Evolutionary conservation across 2,113 vertebrate genomes (phyloP).

Genomic region (Corydoras sp.): DNA sequence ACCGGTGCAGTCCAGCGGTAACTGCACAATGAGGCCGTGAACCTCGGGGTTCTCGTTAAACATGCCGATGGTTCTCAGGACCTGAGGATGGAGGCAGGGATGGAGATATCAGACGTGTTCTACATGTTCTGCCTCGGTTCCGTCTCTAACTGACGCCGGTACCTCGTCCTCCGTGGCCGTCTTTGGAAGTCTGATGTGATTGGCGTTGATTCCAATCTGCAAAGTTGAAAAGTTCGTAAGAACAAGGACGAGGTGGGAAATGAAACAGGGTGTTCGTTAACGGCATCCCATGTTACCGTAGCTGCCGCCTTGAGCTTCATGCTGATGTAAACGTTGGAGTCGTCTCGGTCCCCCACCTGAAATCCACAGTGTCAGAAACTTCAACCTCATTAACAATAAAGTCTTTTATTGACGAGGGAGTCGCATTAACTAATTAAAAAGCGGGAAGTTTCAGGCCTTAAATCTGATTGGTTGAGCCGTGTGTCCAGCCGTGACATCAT

Average conservation of each 20-base stretch:
- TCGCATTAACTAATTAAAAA: not conserved
- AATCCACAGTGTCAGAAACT: not conserved
- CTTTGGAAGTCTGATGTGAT: constrained; percentile 81
- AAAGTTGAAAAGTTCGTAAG: constrained; percentile 26
- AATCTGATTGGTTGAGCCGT: too few relatives aligned
- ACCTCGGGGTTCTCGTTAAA: constrained; percentile 76
- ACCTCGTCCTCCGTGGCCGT: constrained; percentile 81
- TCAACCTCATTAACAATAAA: too few relatives aligned
- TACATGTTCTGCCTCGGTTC: too few relatives aligned
- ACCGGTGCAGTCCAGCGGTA: constrained; percentile 81
- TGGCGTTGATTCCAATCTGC: constrained; percentile 88
- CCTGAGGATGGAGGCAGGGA: constrained; percentile 56
- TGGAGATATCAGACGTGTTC: too few relatives aligned
- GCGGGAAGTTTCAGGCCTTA: too few relatives aligned
- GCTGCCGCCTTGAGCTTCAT: constrained; percentile 92
- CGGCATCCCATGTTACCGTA: constrained; percentile 65
- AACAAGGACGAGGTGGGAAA: constrained; percentile 1
- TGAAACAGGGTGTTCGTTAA: not conserved
- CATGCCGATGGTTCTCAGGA: constrained; percentile 68
- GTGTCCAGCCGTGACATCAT: too few relatives aligned
- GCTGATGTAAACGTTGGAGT: constrained; percentile 94
- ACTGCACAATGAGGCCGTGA: constrained; percentile 91
- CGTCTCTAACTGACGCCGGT: constrained; percentile 22
- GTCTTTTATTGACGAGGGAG: not conserved
- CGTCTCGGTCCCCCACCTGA: constrained; percentile 88